Base-by-base conservation (phyloP, 2,113 vertebrate species). In the Camelus bactrianus region DNA sequence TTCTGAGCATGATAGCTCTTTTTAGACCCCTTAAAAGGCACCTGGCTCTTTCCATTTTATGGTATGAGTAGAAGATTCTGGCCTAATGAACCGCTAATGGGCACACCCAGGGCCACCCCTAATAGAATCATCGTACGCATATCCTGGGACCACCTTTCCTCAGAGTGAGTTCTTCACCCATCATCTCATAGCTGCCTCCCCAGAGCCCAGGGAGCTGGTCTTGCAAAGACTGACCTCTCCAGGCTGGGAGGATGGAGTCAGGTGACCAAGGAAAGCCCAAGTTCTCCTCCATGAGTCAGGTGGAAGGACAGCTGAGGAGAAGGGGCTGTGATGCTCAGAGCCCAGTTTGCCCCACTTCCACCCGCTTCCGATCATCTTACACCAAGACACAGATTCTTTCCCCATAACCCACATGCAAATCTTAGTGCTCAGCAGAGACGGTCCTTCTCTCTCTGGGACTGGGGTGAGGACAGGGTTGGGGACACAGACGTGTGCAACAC, bases 141-240 rank as follows among this genome's bases (percentile, higher is more conserved):
- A 8, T 2, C n/a, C 16, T 11, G 38, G 48, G 46, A 20, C 64
- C 16, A 9, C 42, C 20, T 56, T 28, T 72, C 8, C 79, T 14
- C 0, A 0, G 72, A 56, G 52, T 24, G 8, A 50, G 32, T 13
- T 17, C 8, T 7, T 16, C 20, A 15, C 32, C 14, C 26, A 17
- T 42, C 4, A 4, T 50, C 38, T 89, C 79, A 15, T 50, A 20
- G 52, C 93, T n/a, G 58, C 42, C 17, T 77, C 35, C 32, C 22
- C 54, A 8, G 50, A 35, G 48, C 62, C 52, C 70, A 3, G 65
- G 0, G 81, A 84, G 70, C 62, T 58, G 82, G 60, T 12, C 42
- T 38, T 30, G 58, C 35, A 30, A 62, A 48, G 26, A 9, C 48
- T 7, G 81, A 28, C 4, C 75, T 30, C 35, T 64, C 30, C 46